Base-by-base conservation (phyloP, 1,140 invertebrate species). In the Scaptomyza pallida region DNA sequence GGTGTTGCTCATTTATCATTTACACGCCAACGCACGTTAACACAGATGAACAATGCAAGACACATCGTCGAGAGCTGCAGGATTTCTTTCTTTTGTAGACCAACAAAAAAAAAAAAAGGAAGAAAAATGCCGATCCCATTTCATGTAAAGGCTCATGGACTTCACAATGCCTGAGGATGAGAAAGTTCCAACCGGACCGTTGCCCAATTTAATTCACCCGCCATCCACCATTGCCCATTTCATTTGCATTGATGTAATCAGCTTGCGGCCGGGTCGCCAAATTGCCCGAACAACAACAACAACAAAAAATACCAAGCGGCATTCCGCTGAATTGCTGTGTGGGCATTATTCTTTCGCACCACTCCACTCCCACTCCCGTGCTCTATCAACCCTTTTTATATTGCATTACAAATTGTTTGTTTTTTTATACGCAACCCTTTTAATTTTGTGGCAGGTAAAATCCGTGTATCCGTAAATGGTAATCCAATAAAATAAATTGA, bases 171-270 rank as follows among this genome's bases (percentile, higher is more conserved):
- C 40, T 19, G 16, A 26, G 44, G 13, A 44, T n/a, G n/a, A 55
- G n/a, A 23, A 35, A 16, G 26, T 43, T 15, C 23, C 13, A 4
- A 9, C 13, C 15, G 40, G 16, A 40, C 37, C 48, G 40, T 43
- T 43, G 43, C n/a, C 30, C 52, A 12, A 40, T 57, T 65, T 71
- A 6, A 57, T 57, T 52, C 17, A 65, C 23, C 35, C 41, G 9
- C 44, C 10, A 44, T 2, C 19, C 26, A 19, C 9, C 60, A 23
- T 9, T 13, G 8, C 16, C 52, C 52, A 57, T 65, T 63, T 68
- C 77, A 88, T 86, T 86, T 88, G 77, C 82, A 86, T 86, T 86
- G 82, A 86, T 86, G 79, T 77, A 88, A 88, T 86, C 81, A 88
- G 82, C 80, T 81, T 81, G 77, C 70, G 77, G 81, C 61, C 59